Base-by-base conservation (phyloP, 2,113 vertebrate genomes). In the Eptesicus fuscus region DNA sequence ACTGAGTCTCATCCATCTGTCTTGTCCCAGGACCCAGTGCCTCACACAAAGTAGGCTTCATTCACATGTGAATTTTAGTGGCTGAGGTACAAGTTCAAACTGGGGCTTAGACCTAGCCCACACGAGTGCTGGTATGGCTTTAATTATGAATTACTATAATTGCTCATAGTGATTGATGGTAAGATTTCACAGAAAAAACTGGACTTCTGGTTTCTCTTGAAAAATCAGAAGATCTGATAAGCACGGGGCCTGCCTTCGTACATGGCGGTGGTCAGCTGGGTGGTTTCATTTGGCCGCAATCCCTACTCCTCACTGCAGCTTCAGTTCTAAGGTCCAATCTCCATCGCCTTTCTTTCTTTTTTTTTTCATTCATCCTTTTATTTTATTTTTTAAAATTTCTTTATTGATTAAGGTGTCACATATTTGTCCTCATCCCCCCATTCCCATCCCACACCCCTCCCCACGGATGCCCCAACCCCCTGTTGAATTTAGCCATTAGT, bases 241-340 rank as follows among this genome's bases (percentile, higher is more conserved):
- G 44, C 56, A 11, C 0, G 0, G 16, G 59, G 65, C 28, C 42
- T n/a, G 23, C 4, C 22, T 53, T 53, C 32, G 14, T 28, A 7
- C 7, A 0, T 30, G 4, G 9, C 7, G 1, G 65, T 22, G 5
- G 56, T 37, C 47, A 2, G 20, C 79, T 7, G 35, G 51, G 35
- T 1, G 4, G 2, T 20, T 20, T 71, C 59, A 8, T 4, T 30
- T 74, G 59, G 67, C 69, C 0, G 0, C 5, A 5, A 6, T 13
- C 12, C 3, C 13, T 17, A 7, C 23, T 32, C 30, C 35, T 17
- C 18, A 3, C 2, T 56, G 30, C 4, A 13, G 2, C 63, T 51
- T 70, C n/a, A 37, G 2, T 35, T 78, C n/a, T 22, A 6, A 83
- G 74, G 53, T 59, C 51, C 11, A 0, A 13, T 9, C 4, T 67